Percentiles rank a stretch among this genome's conserved stretches.
These are phyloP conservation scores for Abscondita cerata DNA, from an alignment of 2,888 invertebrate genomes.

Conservation along the genomic window DNA sequence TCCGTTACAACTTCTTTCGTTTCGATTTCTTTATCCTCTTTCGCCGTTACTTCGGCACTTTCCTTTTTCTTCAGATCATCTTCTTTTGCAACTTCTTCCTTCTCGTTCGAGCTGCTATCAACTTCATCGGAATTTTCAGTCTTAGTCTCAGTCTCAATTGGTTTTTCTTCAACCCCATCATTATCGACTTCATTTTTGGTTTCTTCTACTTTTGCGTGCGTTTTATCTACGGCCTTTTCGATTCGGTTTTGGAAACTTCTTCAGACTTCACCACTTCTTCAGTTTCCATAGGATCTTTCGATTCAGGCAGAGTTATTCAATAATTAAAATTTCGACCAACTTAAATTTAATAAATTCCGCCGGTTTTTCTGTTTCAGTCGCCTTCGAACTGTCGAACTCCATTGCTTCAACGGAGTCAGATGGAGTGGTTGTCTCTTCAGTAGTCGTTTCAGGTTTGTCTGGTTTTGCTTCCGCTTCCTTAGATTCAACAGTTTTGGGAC, in stretches of 20 bases:
- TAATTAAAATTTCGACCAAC: no score
- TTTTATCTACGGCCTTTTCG: conserved; percentile 22
- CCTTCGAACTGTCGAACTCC: no score
- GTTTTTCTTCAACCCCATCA: neutral
- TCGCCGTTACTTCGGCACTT: conserved; percentile 41
- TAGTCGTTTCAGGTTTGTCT: no score
- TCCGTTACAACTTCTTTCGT: conserved; percentile 47
- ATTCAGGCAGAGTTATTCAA: no score
- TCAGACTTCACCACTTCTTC: conserved; percentile 30
- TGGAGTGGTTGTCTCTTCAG: no score
- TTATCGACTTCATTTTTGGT: conserved; percentile 19
- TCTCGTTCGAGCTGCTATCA: conserved; percentile 20
- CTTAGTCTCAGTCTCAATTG: conserved; percentile 10
- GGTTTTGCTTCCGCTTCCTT: no score
- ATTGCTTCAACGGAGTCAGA: no score
- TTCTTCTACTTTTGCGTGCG: conserved; percentile 24
- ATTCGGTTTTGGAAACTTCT: conserved; percentile 32
- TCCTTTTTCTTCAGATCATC: conserved; percentile 27
- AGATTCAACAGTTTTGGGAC: no score
- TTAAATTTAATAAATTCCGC: no score
- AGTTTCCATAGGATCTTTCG: no score
- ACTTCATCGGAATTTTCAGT: conserved; percentile 6
- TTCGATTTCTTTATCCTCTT: conserved; percentile 35
- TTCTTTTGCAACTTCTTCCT: conserved; percentile 18
- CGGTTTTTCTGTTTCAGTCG: no score